These are phyloP conservation scores for Simalia tracyae DNA, from an alignment of 2,797 vertebrate species.

Conservation along the genomic window DNA sequence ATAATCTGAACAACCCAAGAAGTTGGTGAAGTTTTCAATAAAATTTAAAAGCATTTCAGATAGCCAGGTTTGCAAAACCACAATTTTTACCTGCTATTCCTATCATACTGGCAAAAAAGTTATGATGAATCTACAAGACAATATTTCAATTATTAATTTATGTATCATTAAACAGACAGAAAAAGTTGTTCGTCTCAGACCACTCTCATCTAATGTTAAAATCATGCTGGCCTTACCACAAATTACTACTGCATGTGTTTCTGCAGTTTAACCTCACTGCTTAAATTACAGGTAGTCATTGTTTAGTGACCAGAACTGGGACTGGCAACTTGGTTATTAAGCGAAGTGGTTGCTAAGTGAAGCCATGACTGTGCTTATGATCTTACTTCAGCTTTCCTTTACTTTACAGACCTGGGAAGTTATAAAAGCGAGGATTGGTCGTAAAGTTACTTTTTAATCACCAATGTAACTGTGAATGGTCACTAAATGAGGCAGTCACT, in stretches of 20 bases:
- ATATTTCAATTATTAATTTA: constrained; percentile 2
- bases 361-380: background rate
- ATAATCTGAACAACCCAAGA: background rate
- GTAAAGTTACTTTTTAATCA: background rate
- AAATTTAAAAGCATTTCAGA: background rate
- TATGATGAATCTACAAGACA: background rate
- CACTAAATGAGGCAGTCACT: background rate
- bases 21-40: background rate
- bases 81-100: background rate
- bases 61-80: background rate
- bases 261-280: background rate
- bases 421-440: background rate
- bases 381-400: background rate
- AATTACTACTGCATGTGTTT: background rate
- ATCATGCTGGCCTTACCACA: background rate
- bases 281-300: background rate
- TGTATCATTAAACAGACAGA: background rate
- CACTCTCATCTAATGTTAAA: background rate
- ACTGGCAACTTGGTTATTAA: background rate
- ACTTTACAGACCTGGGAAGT: background rate
- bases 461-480: background rate
- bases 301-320: background rate
- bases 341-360: background rate
- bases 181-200: background rate
- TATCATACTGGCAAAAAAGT: background rate